Conservation (phyloP, 2,113 vertebrate genomes). For the Sapayoa aenigma region DNA sequence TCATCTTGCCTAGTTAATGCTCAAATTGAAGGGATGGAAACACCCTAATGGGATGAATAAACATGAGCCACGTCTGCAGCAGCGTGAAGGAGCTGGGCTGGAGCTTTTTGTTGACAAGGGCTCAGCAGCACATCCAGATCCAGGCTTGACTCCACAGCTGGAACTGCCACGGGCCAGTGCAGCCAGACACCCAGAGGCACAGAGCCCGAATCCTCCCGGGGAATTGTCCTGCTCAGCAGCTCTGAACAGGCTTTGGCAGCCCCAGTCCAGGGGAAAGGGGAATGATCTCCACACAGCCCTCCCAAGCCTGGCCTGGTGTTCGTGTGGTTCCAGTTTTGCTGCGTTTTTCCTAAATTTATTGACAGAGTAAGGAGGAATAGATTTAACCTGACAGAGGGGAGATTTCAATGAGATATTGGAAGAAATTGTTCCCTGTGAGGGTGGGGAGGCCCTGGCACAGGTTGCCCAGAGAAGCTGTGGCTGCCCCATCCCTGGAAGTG, state of each 20-base stretch:
- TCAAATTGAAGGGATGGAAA: not conserved
- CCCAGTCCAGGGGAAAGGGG: not conserved
- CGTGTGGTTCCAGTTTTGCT: rapidly evolving
- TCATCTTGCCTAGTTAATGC: not conserved
- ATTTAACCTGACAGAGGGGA: not conserved
- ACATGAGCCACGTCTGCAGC: not conserved
- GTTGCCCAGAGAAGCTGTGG: not conserved
- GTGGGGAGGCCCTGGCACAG: not conserved
- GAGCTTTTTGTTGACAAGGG: not conserved
- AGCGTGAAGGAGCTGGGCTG: not conserved
- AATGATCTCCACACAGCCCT: not conserved
- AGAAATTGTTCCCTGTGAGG: not conserved
- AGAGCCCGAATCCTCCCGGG: not conserved
- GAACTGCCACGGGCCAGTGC: not conserved
- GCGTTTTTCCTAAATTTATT: not conserved
- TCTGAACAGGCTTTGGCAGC: not conserved
- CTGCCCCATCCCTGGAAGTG: not conserved
- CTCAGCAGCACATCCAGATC: not conserved
- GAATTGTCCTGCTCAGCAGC: not conserved
- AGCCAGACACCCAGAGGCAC: not conserved
- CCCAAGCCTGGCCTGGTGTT: not conserved
- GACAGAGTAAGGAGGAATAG: not conserved
- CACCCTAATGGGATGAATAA: not conserved
- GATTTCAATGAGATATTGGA: not conserved
- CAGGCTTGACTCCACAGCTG: not conserved